Percentiles rank a stretch among this genome's conserved stretches.
These are phyloP conservation scores for Dromiciops gliroides DNA, from an alignment of 2,113 vertebrate genomes.

Conservation along the genomic window DNA sequence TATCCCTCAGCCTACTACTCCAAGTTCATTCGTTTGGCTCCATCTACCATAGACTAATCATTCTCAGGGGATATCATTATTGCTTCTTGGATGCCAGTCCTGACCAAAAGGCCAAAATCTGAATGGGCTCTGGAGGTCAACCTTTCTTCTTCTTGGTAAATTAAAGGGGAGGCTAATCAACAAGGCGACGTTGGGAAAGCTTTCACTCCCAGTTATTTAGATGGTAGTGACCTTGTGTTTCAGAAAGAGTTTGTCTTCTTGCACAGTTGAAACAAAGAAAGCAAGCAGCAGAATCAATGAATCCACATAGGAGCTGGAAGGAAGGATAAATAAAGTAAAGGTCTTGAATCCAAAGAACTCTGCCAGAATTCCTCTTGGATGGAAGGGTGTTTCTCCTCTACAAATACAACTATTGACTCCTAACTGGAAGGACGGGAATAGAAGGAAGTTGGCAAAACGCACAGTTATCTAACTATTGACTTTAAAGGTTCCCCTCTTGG, in stretches of 20 bases:
- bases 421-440: background rate
- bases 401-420: background rate
- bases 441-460: background rate
- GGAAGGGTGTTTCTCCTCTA: background rate
- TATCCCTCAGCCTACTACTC: background rate
- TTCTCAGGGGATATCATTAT: background rate
- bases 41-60: background rate
- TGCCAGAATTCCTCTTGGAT: background rate
- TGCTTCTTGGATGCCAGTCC: slow-evolving; percentile 26
- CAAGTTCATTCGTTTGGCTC: slow-evolving; percentile 5
- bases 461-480: background rate
- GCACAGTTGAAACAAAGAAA: background rate
- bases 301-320: background rate
- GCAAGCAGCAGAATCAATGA: background rate
- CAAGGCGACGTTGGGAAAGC: background rate
- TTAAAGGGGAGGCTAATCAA: slow-evolving; percentile 7
- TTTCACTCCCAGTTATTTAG: background rate
- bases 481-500: background rate
- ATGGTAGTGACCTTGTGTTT: background rate
- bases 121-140: background rate
- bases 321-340: background rate
- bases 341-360: background rate
- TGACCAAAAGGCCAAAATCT: slow-evolving; percentile 22
- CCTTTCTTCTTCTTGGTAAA: slow-evolving; percentile 3
- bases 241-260: background rate